Conservation (phyloP, 2,797 vertebrate genomes). For the Mormyrus proboscirostris region DNA sequence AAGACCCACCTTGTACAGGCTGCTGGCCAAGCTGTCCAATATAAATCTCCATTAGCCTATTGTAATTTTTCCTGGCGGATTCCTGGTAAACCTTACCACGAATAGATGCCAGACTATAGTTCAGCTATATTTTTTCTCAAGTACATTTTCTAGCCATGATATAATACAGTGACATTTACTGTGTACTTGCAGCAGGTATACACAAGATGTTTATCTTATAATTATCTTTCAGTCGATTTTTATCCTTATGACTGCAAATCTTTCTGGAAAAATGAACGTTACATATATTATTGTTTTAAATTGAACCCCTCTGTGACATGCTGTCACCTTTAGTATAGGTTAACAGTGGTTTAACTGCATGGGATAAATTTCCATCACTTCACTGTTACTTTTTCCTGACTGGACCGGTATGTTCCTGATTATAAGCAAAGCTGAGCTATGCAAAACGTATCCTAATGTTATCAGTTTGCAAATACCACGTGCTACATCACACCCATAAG, state of each 20-base stretch:
- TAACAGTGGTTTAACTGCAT: not conserved
- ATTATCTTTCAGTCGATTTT: not conserved
- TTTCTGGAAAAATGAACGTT: not conserved
- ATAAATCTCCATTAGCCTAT: not conserved
- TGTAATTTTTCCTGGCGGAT: not conserved
- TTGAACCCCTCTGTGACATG: not conserved
- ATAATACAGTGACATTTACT: not conserved
- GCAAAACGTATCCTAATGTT: not conserved
- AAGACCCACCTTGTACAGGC: not conserved
- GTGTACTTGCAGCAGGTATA: not conserved
- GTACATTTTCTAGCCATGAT: not conserved
- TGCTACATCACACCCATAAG: not conserved
- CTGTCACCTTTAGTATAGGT: not conserved
- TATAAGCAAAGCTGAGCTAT: not conserved
- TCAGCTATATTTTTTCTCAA: not conserved
- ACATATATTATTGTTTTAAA: not conserved
- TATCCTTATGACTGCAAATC: not conserved
- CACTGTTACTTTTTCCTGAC: not conserved
- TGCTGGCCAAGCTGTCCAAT: not conserved
- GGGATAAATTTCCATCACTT: not conserved
- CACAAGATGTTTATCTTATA: not conserved
- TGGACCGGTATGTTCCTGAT: not conserved
- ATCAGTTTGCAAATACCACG: conserved; percentile 16
- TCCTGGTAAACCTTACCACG: not conserved
- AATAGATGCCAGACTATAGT: not conserved